Conservation (phyloP, 53 echinoderm and acorn worm species). For the Luidia sarsii region DNA sequence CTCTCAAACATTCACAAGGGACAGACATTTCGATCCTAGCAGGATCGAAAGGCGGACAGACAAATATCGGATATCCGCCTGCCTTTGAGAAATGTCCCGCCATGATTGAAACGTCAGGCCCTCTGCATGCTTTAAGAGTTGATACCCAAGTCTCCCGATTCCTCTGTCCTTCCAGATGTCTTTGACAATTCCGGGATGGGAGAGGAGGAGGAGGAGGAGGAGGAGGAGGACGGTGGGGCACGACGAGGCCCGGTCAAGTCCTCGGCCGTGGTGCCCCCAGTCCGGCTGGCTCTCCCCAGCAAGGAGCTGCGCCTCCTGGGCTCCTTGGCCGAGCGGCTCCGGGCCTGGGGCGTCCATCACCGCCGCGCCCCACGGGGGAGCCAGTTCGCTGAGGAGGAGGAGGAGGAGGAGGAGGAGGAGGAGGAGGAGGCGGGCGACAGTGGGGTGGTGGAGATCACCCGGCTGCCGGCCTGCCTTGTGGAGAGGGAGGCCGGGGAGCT, state of each 20-base stretch:
- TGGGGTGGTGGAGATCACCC: slow-evolving; percentile 57
- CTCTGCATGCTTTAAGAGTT: too few species aligned
- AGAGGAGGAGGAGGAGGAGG: slow-evolving; percentile 19
- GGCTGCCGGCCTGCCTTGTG: slow-evolving; percentile 87
- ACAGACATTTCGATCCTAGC: too few species aligned
- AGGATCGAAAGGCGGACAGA: too few species aligned
- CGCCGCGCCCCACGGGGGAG: too few species aligned
- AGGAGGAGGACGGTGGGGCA: background rate
- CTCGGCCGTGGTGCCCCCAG: slow-evolving; percentile 69
- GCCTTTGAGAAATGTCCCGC: too few species aligned
- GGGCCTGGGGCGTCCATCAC: slow-evolving; percentile 68
- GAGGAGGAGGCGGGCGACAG: background rate
- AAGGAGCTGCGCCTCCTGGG: slow-evolving; percentile 70
- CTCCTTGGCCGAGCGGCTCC: slow-evolving; percentile 64
- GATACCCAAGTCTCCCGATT: too few species aligned
- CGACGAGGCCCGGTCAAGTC: slow-evolving; percentile 50
- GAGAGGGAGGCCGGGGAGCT: slow-evolving; percentile 83
- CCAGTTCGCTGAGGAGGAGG: too few species aligned
- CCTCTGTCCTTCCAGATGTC: slow-evolving; percentile 40
- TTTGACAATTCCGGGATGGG: slow-evolving; percentile 13
- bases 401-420: slow-evolving; percentile 31
- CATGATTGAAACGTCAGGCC: too few species aligned
- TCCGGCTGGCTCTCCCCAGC: slow-evolving; percentile 49
- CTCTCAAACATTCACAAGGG: too few species aligned
- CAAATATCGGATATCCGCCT: too few species aligned